Conservation (phyloP, 1,140 invertebrate genomes). For the Coenobita brevimanus region DNA sequence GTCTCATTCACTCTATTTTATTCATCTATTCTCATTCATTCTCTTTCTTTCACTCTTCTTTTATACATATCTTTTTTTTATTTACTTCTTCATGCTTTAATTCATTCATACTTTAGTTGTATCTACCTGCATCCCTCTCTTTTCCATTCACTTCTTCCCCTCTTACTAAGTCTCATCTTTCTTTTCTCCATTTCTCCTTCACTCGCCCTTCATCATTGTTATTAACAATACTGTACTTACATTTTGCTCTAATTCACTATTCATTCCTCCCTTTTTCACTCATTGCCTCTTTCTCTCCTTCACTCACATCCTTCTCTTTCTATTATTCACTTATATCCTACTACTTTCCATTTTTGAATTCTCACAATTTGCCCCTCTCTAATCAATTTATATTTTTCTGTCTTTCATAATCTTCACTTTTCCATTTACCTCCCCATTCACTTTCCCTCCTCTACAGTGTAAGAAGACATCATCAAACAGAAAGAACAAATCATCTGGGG, state of each 20-base stretch:
- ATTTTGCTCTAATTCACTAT: not conserved
- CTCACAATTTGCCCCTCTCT: no score
- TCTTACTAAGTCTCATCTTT: no score
- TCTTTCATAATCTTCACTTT: no score
- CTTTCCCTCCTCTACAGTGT: no score
- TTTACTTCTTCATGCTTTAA: not conserved
- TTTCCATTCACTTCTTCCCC: no score
- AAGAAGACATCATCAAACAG: no score
- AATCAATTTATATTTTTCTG: no score
- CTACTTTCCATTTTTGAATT: no score
- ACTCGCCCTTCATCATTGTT: not conserved
- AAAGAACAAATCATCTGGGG: no score
- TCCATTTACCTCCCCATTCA: no score
- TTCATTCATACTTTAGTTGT: no score
- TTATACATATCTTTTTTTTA: not conserved
- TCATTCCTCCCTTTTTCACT: constrained; percentile 12
- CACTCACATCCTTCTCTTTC: constrained; percentile 19
- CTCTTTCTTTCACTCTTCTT: not conserved
- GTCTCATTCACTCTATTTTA: not conserved
- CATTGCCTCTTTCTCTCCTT: constrained; percentile 16
- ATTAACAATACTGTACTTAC: not conserved
- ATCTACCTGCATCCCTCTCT: no score
- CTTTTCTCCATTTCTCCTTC: not conserved
- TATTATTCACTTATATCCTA: not conserved
- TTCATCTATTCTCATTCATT: not conserved